These are phyloP conservation scores for Aradophagus sp. DNA, from an alignment of 1,140 invertebrate genomes.

Conservation along the genomic window DNA sequence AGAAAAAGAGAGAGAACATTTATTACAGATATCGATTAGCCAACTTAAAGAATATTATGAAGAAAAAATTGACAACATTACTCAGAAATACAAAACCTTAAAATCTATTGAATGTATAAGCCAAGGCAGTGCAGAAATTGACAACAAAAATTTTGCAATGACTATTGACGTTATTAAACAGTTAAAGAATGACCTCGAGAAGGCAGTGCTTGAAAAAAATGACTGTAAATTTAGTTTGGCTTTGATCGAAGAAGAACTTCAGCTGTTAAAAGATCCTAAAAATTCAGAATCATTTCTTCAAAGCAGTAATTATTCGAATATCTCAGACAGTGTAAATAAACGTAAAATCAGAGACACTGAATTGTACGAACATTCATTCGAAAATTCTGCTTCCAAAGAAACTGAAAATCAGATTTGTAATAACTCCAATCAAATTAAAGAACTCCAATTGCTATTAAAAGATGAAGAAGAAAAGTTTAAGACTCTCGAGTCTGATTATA, in stretches of 20 bases:
- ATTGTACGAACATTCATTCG: no score
- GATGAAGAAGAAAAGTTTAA: conserved; percentile 29
- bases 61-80: conserved; percentile 51
- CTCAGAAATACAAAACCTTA: conserved; percentile 52
- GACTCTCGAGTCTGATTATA: no score
- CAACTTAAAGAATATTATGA: conserved; percentile 62
- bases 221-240: conserved; percentile 51
- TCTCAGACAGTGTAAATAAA: not conserved
- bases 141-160: conserved; percentile 8
- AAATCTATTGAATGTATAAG: conserved; percentile 42
- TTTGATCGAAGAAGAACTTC: conserved; percentile 33
- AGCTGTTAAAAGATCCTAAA: conserved; percentile 26
- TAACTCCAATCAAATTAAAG: no score
- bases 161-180: conserved; percentile 45
- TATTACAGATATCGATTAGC: conserved; percentile 59
- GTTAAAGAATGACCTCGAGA: conserved; percentile 49
- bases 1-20: conserved; percentile 53
- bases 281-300: conserved; percentile 15
- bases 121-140: conserved; percentile 28
- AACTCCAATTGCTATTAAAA: no score
- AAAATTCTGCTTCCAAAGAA: no score
- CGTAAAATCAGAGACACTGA: no score
- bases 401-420: no score
- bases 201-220: conserved; percentile 55
- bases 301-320: not conserved